Conservation (phyloP, 2,113 vertebrate genomes). For the Peromyscus californicus region DNA sequence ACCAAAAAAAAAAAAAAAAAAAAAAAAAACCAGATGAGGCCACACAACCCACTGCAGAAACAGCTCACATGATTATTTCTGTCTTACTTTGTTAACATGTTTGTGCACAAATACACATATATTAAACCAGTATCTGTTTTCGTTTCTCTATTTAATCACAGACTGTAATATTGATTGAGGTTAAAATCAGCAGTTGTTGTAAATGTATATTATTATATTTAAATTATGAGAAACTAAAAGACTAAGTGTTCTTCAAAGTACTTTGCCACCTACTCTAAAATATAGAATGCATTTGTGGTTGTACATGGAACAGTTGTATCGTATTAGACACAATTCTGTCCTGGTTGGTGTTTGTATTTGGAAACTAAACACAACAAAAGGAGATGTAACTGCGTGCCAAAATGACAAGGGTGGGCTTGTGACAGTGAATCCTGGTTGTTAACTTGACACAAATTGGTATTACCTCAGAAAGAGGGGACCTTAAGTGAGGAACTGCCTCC, state of each 20-base stretch:
- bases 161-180: background rate
- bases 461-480: background rate
- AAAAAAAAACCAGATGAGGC: too few relatives aligned
- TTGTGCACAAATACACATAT: background rate
- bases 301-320: background rate
- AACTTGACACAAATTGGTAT: background rate
- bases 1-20: too few relatives aligned
- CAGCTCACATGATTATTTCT: background rate
- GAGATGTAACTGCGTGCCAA: background rate
- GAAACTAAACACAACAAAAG: background rate
- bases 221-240: background rate
- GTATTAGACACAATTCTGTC: background rate
- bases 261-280: background rate
- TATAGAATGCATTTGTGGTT: background rate
- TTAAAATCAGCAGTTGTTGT: background rate
- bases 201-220: background rate
- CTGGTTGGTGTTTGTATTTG: background rate
- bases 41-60: background rate
- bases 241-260: background rate
- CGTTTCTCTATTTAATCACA: background rate
- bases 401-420: background rate
- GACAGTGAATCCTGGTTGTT: background rate
- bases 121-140: background rate
- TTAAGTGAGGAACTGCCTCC: background rate
- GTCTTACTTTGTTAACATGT: background rate